Base-by-base conservation (phyloP, 2,888 invertebrate genomes). In the Diarsia mendica region DNA sequence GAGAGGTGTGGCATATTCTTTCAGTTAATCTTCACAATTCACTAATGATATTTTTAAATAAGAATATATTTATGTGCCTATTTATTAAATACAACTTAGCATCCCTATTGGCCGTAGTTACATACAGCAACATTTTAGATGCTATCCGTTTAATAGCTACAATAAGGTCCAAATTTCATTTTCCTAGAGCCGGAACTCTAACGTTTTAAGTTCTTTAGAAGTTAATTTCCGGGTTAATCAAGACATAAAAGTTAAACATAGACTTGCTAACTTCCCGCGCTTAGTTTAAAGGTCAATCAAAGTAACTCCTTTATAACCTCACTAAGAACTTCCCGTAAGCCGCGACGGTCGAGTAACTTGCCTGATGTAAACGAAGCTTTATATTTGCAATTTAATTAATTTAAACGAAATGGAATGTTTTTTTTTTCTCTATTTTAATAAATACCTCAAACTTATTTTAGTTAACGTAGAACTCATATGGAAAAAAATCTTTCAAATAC, bases 241-340 rank as follows among this genome's bases (percentile, higher is more conserved):
- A 69, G 67, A 63, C 63, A 61, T 77, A 39, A 65, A 83, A 83
- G 69, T 83, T 75, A 75, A 72, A 75, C 67, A 64, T 61, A 72
- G 72, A 72, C 75, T 61, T 46, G 64, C 46, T 61, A 70, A 72
- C 79, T 82, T 68, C 60, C 64, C 39, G 49, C 77, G 58, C 69
- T 73, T 65, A 72, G 79, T 83, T 69, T 51, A 83, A 82, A 79
- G 79, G 79, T 83, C 67, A 79, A 75, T 79, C 75, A 69, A 82
- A 81, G 72, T 75, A 65, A 72, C 46, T 67, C 46, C 64, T 69
- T 67, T 61, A 49, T 13, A 70, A 49, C 60, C 63, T 49, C n/a
- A 75, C 72, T 75, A 33, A 13, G 20, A 75, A 79, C 55, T 74
- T 53, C n/a, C 58, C 55, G 68, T 71, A 67, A 78, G 55, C 39